A percentile compares a stretch with the other conserved stretches of the same genome.
Conservation (phyloP, 2,797 vertebrate genomes). For the Pachyuromys duprasi region DNA sequence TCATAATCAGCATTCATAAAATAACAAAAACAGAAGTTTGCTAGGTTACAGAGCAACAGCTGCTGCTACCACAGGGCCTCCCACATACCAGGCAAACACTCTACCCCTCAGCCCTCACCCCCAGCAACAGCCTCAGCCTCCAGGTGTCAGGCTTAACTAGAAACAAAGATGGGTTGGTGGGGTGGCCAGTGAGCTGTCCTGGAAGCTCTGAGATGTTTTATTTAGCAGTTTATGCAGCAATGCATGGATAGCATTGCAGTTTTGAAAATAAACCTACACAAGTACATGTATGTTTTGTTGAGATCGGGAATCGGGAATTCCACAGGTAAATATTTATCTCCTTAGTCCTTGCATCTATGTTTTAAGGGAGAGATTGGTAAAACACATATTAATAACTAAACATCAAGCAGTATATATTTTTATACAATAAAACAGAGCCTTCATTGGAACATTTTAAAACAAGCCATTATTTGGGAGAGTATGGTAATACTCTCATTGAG, state of each 20-base stretch:
- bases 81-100: not conserved
- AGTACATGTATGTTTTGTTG: constrained; percentile 12
- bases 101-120: not conserved
- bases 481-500: not conserved
- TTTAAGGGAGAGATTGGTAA: not conserved
- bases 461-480: no score
- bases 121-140: not conserved
- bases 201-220: not conserved
- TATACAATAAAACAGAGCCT: not conserved
- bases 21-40: constrained; percentile 64
- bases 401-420: not conserved
- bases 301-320: constrained; percentile 17
- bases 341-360: not conserved
- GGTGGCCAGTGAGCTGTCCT: not conserved
- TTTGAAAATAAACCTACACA: constrained; percentile 32
- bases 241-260: not conserved
- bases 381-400: not conserved
- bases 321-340: not conserved
- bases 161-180: constrained; percentile 38
- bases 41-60: constrained; percentile 46
- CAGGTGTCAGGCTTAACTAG: not conserved
- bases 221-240: not conserved
- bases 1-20: constrained; percentile 71
- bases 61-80: constrained; percentile 6
- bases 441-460: not conserved